Conservation (phyloP, 2,113 vertebrate species). For the Trichomycterus rosablanca region DNA sequence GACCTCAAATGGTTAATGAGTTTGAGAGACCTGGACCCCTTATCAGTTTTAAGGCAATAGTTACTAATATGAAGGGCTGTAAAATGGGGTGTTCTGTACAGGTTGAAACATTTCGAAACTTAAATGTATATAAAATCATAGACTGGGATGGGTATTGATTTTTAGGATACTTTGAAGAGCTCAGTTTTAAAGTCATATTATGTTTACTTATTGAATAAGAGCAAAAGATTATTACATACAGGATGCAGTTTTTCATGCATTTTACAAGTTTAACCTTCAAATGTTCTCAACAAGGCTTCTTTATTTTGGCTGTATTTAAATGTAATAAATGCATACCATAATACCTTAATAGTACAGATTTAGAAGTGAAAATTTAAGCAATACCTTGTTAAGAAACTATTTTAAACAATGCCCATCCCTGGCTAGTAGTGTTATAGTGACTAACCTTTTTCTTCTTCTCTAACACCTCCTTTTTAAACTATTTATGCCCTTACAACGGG, state of each 20-base stretch:
- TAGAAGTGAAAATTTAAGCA: no score
- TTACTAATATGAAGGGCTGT: not conserved
- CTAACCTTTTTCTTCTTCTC: no score
- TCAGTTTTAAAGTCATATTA: not conserved
- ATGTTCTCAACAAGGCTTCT: no score
- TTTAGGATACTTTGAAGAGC: not conserved
- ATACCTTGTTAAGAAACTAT: no score
- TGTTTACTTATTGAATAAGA: not conserved
- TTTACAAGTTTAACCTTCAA: no score
- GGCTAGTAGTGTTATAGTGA: not conserved
- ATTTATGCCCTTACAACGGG: no score
- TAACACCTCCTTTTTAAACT: no score
- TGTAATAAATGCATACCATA: no score
- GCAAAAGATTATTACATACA: not conserved
- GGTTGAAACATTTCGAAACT: no score
- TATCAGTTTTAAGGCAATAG: slow-evolving; percentile 19
- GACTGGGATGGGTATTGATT: slow-evolving; percentile 10
- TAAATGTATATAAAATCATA: not conserved
- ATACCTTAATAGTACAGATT: no score
- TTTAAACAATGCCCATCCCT: slow-evolving; percentile 13
- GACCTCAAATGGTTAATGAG: not conserved
- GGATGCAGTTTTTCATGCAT: not conserved
- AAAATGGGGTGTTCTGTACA: not conserved
- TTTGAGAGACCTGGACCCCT: slow-evolving; percentile 12
- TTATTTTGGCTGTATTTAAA: no score